Evolutionary conservation across 2,113 vertebrate genomes (phyloP).

Genomic region (Melanerpes aurifrons): DNA sequence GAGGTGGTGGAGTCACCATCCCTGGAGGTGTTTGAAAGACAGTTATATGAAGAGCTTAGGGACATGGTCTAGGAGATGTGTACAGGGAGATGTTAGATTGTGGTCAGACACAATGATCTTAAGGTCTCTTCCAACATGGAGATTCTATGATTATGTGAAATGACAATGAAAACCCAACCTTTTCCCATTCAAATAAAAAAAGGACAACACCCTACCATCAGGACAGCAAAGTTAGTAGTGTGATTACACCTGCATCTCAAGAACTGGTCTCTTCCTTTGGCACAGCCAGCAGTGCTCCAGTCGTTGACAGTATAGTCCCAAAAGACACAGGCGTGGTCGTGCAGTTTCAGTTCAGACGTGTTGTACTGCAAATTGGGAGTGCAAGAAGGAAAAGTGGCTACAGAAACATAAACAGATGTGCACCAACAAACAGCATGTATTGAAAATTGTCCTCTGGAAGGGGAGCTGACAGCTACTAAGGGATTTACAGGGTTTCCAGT

Average conservation of each 20-base stretch:
- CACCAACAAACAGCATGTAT: rapidly evolving
- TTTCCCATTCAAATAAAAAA: background rate
- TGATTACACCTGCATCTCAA: constrained; percentile 76
- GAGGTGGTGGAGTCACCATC: too few species aligned
- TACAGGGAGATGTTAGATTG: too few species aligned
- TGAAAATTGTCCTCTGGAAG: background rate
- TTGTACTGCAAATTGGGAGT: constrained; percentile 23
- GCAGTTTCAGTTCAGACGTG: background rate
- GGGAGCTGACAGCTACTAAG: background rate
- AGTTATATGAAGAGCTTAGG: too few species aligned
- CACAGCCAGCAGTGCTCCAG: constrained; percentile 74
- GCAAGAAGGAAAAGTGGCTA: background rate
- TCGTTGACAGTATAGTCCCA: constrained; percentile 66
- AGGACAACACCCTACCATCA: constrained; percentile 71
- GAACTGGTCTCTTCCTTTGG: constrained; percentile 3
- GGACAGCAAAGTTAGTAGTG: constrained; percentile 78
- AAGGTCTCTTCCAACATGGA: too few species aligned
- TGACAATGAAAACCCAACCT: background rate
- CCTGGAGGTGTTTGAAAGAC: too few species aligned
- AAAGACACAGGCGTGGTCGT: constrained; percentile 74
- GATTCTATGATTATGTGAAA: too few species aligned
- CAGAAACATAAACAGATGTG: background rate
- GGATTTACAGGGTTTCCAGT: background rate
- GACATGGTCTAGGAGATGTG: too few species aligned
- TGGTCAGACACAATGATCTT: too few species aligned